Evolutionary conservation across 1,140 invertebrate species (phyloP).

Genomic region (Cotesia typhae): DNA sequence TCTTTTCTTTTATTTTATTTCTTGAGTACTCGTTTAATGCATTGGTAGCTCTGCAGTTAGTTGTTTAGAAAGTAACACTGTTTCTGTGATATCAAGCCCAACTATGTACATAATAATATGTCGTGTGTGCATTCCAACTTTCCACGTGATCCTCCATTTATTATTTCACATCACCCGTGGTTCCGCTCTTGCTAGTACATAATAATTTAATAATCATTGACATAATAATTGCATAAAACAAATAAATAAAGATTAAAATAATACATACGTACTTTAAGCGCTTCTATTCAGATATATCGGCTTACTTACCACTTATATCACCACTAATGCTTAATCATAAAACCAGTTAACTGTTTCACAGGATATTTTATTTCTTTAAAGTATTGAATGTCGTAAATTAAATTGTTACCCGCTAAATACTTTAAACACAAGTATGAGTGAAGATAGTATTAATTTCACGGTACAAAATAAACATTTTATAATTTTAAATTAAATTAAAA

Average conservation of each 20-base stretch:
- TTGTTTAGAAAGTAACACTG: conserved; percentile 29
- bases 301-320: too few relatives aligned
- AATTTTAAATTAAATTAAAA: too few relatives aligned
- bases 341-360: too few relatives aligned
- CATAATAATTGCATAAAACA: not conserved
- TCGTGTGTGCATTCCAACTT: conserved; percentile 25
- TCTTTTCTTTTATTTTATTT: not conserved
- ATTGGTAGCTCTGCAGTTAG: not conserved
- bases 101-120: not conserved
- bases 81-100: conserved; percentile 1
- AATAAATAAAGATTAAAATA: not conserved
- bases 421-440: too few relatives aligned
- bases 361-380: too few relatives aligned
- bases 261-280: not conserved
- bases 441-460: too few relatives aligned
- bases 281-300: too few relatives aligned
- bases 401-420: too few relatives aligned
- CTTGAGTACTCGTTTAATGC: not conserved
- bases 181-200: conserved; percentile 9
- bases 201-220: too few relatives aligned
- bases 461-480: too few relatives aligned
- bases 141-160: conserved; percentile 32
- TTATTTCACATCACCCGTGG: not conserved
- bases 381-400: too few relatives aligned
- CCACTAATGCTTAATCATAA: too few relatives aligned